A percentile compares a stretch with the other conserved stretches of the same genome.
Evolutionary conservation across 53 echinoderm and acorn worm genomes (phyloP).

Genomic region (Patiria pectinifera): DNA sequence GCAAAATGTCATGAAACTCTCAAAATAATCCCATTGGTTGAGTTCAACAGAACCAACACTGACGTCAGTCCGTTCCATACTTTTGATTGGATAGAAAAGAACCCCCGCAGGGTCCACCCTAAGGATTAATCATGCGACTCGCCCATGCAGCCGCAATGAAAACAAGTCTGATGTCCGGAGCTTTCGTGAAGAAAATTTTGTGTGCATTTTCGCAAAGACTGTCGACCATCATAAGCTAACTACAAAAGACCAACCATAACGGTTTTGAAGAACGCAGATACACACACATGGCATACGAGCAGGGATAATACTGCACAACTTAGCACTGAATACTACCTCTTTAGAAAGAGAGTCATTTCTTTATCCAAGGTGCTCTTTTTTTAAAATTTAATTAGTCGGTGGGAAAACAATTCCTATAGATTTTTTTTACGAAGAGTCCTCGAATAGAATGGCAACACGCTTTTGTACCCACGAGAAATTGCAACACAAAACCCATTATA

Average conservation of each 20-base stretch:
- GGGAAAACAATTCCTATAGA: constrained; percentile 51
- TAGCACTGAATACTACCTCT: constrained; percentile 23
- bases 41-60: not conserved
- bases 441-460: constrained; percentile 47
- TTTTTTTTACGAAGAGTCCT: constrained; percentile 6
- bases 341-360: not conserved
- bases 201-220: constrained; percentile 11
- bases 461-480: constrained; percentile 29
- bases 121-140: not conserved
- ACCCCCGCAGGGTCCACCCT: not conserved
- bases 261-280: constrained; percentile 39
- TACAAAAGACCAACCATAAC: constrained; percentile 33
- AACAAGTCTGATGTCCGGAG: not conserved
- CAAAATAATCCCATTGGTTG: not conserved
- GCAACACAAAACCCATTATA: constrained; percentile 35
- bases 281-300: constrained; percentile 18
- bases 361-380: constrained; percentile 38
- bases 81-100: not conserved
- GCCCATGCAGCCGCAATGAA: not conserved
- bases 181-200: not conserved
- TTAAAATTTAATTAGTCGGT: constrained; percentile 18
- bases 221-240: constrained; percentile 27
- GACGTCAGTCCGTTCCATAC: not conserved
- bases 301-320: constrained; percentile 42
- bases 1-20: not conserved